Percentiles rank a stretch among this genome's conserved stretches.
Evolutionary conservation across 2,113 vertebrate species (phyloP).

Genomic region (Semnornis frantzii): DNA sequence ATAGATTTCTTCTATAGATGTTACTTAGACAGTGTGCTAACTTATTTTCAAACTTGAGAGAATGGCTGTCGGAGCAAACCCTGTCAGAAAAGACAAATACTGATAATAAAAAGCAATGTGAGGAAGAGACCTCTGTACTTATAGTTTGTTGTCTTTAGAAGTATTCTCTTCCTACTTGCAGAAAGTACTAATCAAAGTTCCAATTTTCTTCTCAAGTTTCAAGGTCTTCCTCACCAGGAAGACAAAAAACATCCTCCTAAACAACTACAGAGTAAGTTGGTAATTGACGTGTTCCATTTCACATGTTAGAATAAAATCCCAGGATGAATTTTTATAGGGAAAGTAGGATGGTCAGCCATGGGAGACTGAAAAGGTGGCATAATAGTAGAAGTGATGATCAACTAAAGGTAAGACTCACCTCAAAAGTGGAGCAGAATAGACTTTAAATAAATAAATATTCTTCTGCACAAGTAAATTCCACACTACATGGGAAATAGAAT

Average conservation of each 20-base stretch:
- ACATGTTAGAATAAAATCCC: neutral
- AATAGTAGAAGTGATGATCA: neutral
- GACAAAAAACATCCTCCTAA: neutral
- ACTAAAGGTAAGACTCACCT: neutral
- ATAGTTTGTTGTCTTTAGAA: neutral
- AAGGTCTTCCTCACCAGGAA: neutral
- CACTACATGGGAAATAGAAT: neutral
- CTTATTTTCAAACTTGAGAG: neutral
- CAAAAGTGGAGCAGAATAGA: accelerated
- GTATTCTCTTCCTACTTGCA: neutral
- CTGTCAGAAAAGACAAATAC: neutral
- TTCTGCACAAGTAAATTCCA: neutral
- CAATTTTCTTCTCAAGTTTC: neutral
- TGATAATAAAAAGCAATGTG: neutral
- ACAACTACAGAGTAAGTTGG: neutral
- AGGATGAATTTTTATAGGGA: neutral
- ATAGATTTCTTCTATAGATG: neutral
- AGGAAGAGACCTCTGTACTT: neutral
- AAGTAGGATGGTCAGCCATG: neutral
- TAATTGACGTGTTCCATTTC: neutral
- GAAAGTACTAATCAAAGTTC: neutral
- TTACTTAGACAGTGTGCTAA: neutral
- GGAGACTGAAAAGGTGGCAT: neutral
- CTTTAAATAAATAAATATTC: neutral
- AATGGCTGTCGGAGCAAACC: neutral